Base-by-base conservation (phyloP, 2,113 vertebrate genomes). In the Pycnonotus jocosus region DNA sequence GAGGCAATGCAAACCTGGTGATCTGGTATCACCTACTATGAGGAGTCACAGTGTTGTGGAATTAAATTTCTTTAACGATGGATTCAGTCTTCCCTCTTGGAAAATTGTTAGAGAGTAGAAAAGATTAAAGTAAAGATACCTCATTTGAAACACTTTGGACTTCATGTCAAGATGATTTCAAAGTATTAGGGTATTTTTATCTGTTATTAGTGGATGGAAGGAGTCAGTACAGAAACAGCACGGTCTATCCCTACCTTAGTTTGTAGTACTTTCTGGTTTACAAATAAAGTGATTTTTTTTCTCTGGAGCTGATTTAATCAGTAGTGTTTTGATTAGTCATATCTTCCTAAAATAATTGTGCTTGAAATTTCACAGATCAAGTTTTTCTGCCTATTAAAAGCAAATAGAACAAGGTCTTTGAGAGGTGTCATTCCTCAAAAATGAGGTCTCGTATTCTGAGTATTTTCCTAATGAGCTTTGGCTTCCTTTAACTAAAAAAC, bases 11-110 rank as follows among this genome's bases (percentile, higher is more conserved):
- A 74, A 17, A 33, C 37, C 1, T 28, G 25, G 31, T 66, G 27
- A 56, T 53, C 9, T 1, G 1, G 7, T 65, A 7, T 30, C 23
- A 37, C 22, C 17, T 69, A 1, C 31, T 40, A 0, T 40, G 25
- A 37, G 21, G 12, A 60, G 7, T 64, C 22, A 10, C 5, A 21
- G 3, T 40, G 7, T 42, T 50, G 15, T 44, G 22, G 27, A 47
- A 56, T 64, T 70, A 22, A 56, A 16, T 71, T 80, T 72, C n/a
- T 47, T 64, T 24, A 60, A 21, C 5, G 17, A 7, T 23, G 4
- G 7, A 4, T 60, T 88, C 40, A 25, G 19, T 37, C 33, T 40
- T 60, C 27, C 24, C 10, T 78, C 28, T 11, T 42, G 6, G 15
- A 33, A 71, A 42, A 20, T 22, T 58, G 6, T 58, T 42, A 58